These are phyloP conservation scores for Lacanobia oleracea DNA, from an alignment of 2,888 invertebrate genomes.

Conservation along the genomic window DNA sequence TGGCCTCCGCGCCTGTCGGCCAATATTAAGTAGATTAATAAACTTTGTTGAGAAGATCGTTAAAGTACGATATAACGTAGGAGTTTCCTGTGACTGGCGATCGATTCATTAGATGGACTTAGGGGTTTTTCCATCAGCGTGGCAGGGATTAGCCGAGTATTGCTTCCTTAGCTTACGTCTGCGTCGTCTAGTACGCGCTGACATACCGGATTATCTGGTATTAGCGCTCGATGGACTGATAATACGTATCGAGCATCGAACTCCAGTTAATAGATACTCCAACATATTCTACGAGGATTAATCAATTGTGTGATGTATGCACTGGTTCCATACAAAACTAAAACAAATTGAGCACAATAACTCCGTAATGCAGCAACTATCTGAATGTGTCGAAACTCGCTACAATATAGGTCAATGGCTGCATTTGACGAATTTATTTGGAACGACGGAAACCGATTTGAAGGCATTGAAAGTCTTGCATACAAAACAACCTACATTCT, in stretches of 20 bases:
- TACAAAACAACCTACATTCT: constrained; percentile 51
- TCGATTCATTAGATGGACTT: constrained; percentile 65
- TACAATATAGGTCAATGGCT: constrained; percentile 46
- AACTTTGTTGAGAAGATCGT: constrained; percentile 59
- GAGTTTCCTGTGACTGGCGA: constrained; percentile 65
- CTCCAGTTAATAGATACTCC: constrained; percentile 24
- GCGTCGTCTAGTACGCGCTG: constrained; percentile 46
- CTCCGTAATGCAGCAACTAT: constrained; percentile 22
- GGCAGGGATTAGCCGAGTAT: constrained; percentile 65
- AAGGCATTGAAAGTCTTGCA: constrained; percentile 54
- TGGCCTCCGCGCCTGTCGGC: constrained; percentile 44
- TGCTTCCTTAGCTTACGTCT: constrained; percentile 61
- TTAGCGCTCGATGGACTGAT: constrained; percentile 66
- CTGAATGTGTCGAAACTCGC: constrained; percentile 11
- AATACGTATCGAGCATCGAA: constrained; percentile 60
- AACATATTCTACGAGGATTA: constrained; percentile 17
- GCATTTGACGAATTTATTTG: constrained; percentile 58
- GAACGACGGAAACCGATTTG: constrained; percentile 56
- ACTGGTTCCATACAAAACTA: neutral
- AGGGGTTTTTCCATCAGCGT: constrained; percentile 62
- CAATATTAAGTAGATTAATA: constrained; percentile 63
- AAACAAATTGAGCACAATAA: constrained; percentile 2
- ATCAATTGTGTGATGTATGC: constrained; percentile 6
- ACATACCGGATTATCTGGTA: constrained; percentile 66
- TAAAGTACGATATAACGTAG: constrained; percentile 60